Evolutionary conservation across 2,113 vertebrate genomes (phyloP).

Genomic region (Psilopogon haemacephalus): DNA sequence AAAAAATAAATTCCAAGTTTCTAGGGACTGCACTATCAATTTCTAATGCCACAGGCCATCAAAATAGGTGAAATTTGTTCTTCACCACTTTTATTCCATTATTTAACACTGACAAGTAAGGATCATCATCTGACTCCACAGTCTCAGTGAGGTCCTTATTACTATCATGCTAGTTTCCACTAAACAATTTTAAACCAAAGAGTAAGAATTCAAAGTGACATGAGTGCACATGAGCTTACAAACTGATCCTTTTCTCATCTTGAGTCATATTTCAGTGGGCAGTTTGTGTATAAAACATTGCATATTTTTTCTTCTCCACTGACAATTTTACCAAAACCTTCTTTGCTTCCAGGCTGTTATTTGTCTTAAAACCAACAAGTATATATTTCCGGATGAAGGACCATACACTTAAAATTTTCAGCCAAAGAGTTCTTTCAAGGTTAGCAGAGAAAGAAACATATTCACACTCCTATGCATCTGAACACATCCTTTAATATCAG

Average conservation of each 20-base stretch:
- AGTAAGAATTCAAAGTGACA: background rate
- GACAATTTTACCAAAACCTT: background rate
- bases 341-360: background rate
- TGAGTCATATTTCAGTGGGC: background rate
- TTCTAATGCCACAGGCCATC: background rate
- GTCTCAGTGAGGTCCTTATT: background rate
- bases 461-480: background rate
- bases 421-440: background rate
- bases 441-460: background rate
- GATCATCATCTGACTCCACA: background rate
- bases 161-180: background rate
- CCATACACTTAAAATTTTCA: background rate
- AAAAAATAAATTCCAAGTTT: background rate
- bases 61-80: constrained; percentile 9
- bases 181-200: background rate
- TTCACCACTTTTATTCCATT: constrained; percentile 13
- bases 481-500: background rate
- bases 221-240: background rate
- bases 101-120: constrained; percentile 24
- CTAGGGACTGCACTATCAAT: background rate
- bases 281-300: background rate
- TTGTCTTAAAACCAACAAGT: background rate
- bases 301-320: background rate
- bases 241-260: background rate
- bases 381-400: background rate